phyloP scores from a whole-genome alignment of 2,888 invertebrate species.

The Agrotis exclamationis region DNA sequence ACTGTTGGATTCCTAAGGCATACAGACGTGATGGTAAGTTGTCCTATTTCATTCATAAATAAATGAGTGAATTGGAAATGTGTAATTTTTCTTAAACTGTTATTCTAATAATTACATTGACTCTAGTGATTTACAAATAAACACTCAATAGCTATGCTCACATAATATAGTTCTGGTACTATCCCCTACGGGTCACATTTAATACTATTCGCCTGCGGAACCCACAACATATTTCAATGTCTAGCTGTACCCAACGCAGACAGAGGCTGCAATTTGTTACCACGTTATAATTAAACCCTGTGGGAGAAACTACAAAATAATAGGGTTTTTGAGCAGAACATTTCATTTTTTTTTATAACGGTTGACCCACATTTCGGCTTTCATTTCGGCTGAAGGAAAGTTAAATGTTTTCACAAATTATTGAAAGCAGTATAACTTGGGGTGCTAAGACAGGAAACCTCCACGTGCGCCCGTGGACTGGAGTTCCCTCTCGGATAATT shows the following conservation, averaged over 20 bases:
- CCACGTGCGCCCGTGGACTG: too few species aligned
- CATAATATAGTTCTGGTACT: neutral
- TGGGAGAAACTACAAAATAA: slow-evolving; percentile 23
- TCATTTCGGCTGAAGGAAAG: slow-evolving; percentile 12
- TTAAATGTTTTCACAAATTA: slow-evolving; percentile 14
- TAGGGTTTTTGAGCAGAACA: slow-evolving; percentile 1
- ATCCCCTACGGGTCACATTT: neutral
- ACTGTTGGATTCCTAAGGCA: too few species aligned
- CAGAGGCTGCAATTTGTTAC: slow-evolving; percentile 41
- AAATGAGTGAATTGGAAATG: too few species aligned
- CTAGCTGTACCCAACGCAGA: neutral
- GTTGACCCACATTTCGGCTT: slow-evolving; percentile 10
- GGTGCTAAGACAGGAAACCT: too few species aligned
- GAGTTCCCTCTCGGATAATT: too few species aligned
- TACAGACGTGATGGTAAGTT: too few species aligned
- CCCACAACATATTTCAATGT: slow-evolving; percentile 7
- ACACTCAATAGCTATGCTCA: neutral
- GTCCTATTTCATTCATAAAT: neutral
- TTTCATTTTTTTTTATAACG: slow-evolving; percentile 10
- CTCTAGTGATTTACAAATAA: neutral
- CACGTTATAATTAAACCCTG: slow-evolving; percentile 26
- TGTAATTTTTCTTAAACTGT: neutral
- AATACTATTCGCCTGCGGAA: slow-evolving; percentile 14
- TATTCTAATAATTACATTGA: neutral
- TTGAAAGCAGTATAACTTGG: neutral